These are phyloP conservation scores for Panopea generosa DNA, from an alignment of 2,888 invertebrate genomes.

Conservation along the genomic window DNA sequence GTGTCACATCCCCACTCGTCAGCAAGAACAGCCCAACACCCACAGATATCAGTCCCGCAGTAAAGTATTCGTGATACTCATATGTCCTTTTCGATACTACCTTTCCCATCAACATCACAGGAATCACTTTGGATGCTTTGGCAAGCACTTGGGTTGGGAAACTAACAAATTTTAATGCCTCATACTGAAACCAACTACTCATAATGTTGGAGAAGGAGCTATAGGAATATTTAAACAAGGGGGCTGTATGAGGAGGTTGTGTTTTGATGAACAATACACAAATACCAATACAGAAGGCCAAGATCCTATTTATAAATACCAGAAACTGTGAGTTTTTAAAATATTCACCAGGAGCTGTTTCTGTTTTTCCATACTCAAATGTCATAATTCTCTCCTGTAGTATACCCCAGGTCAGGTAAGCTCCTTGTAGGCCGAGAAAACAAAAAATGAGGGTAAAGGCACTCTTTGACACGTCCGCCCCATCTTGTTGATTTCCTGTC, in stretches of 20 bases:
- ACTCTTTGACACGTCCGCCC: slow-evolving; percentile 42
- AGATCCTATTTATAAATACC: slow-evolving; percentile 96
- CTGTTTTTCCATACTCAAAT: slow-evolving; percentile 82
- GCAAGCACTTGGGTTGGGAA: slow-evolving; percentile 97
- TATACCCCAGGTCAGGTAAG: slow-evolving; percentile 98
- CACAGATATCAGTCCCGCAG: slow-evolving; percentile 94
- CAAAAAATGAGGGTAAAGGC: slow-evolving; percentile 89
- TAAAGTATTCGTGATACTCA: slow-evolving; percentile 95
- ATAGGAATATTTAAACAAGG: slow-evolving; percentile 97
- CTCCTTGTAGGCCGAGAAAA: slow-evolving; percentile 94
- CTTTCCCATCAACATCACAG: slow-evolving; percentile 99
- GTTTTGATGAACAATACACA: slow-evolving; percentile 68
- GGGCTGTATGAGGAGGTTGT: slow-evolving; percentile 89
- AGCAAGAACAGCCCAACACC: slow-evolving; percentile 97
- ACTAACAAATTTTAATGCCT: slow-evolving; percentile 98
- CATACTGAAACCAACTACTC: slow-evolving; percentile 99
- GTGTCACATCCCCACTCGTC: slow-evolving; percentile 87
- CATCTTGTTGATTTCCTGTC: slow-evolving; percentile 31
- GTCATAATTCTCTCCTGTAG: slow-evolving; percentile 99
- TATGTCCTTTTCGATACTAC: slow-evolving; percentile 94
- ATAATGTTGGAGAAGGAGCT: slow-evolving; percentile 98
- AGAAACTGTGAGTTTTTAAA: slow-evolving; percentile 98
- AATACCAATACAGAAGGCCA: slow-evolving; percentile 88
- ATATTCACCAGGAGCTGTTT: slow-evolving; percentile 84
- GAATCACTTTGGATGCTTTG: slow-evolving; percentile 95